Evolutionary conservation across 2,888 invertebrate genomes (phyloP), one percentile per base, ranked within the genome.

Genomic region (Leptogaster cylindrica): DNA sequence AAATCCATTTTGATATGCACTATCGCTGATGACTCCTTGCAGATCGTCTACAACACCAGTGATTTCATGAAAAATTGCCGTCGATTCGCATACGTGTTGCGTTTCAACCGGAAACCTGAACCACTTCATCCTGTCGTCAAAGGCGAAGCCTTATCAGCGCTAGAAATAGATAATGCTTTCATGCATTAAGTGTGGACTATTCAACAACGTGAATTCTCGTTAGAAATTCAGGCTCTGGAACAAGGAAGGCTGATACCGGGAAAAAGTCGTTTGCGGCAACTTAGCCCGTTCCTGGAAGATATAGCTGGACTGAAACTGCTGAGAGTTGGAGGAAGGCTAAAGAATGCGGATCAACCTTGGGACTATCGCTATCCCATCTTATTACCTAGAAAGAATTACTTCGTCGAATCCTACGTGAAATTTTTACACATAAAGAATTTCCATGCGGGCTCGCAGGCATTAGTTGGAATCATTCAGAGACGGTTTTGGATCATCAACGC

Each of bases 281-380:
- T 51, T 10, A 27, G 14, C 6, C 27, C 51, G 5, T 51, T 52
- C 3, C 12, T 52, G 12, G 31, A 52, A n/a, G 48, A 50, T 12
- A 2, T 50, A 5, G 14, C 28, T 27, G n/a, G 28, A 14, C 3
- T 3, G 5, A 31, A 31, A 2, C 12, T 71, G 8, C 8, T 69
- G 23, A 48, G 67, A 46, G 68, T 70, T 12, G 68, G 70, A 52
- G 68, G 50, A 23, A n/a, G 18, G 6, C 14, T 52, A 27, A 23
- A 44, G 2, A 2, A 23, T 25, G 65, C 41, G 1, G 25, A 65
- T 10, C 36, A 28, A 0, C 33, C 46, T 6, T 68, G 58, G 31
- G 68, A 71, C 23, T 70, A 69, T 41, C 73, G 72, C 25, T 73
- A 73, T 70, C 73, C 72, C 1, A 70, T 74, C 7, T 31, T 76